Base-by-base conservation (phyloP, 1,140 invertebrate species). In the Leucophenga varia region DNA sequence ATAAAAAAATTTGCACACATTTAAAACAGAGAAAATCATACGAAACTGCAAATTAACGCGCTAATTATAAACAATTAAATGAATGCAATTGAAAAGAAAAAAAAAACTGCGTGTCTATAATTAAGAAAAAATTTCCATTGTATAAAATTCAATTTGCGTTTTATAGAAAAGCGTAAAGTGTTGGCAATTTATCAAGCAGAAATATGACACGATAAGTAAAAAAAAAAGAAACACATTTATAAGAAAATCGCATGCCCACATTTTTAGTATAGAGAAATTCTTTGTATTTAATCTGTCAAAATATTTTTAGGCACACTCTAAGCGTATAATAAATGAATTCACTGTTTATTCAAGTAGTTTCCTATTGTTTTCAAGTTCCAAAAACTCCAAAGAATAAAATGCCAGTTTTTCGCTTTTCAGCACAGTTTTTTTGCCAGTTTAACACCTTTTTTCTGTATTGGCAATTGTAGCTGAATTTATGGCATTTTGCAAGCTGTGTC, bases 41-140 rank as follows among this genome's bases (percentile, higher is more conserved):
- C n/a, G n/a, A n/a, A n/a, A n/a, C n/a, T n/a, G n/a, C n/a, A n/a
- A n/a, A n/a, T n/a, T n/a, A 67, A 67, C 59, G 64, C 68, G 63
- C 68, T 67, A 67, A 67, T 67, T 68, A 67, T 64, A 64, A 67
- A 64, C 63, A 68, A 68, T 67, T 67, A 69, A n/a, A n/a, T 55
- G 54, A 32, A 36, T n/a, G 56, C 47, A 41, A 30, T 30, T 30
- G 25, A n/a, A 30, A 8, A n/a, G 12, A 30, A 8, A n/a, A 30
- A 7, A n/a, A 30, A 8, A n/a, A 49, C 54, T 64, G 63, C 63
- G 63, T 67, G 63, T 53, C 35, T 37, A 47, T 68, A 67, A 67
- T 67, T 67, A 67, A 52, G 39, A 59, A 56, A 38, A 56, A 38
- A 68, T 63, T 65, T 65, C 63, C 63, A 65, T 67, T 63, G 64